These are phyloP conservation scores for Eupsilia transversa DNA, from an alignment of 2,888 invertebrate genomes.

Conservation along the genomic window DNA sequence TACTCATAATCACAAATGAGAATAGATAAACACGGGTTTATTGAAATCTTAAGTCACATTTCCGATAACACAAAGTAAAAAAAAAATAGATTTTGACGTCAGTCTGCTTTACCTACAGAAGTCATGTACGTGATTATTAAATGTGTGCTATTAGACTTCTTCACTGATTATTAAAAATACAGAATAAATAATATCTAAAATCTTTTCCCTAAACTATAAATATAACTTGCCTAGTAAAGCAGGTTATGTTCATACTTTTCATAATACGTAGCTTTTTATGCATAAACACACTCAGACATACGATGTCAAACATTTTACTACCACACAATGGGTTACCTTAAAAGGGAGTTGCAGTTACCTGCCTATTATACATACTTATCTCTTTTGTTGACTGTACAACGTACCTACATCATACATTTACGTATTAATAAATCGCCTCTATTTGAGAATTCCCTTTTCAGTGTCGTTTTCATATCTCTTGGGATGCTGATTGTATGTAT, in stretches of 20 bases:
- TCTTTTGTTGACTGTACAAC: conserved; percentile 9
- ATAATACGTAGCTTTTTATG: conserved; percentile 11
- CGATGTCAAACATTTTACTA: conserved; percentile 10
- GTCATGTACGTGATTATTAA: background rate
- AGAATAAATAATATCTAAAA: background rate
- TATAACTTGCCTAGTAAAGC: no score
- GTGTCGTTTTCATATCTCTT: conserved; percentile 20
- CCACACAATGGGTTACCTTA: conserved; percentile 4
- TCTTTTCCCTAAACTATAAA: no score
- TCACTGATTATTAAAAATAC: background rate
- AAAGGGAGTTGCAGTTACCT: conserved; percentile 15
- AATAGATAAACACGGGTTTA: background rate
- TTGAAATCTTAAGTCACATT: background rate
- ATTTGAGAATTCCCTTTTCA: conserved; percentile 43
- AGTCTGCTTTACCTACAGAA: background rate
- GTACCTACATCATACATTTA: conserved; percentile 5
- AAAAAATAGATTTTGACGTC: no score
- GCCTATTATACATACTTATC: background rate
- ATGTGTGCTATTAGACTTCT: no score
- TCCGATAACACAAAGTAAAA: background rate
- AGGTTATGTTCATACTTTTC: background rate
- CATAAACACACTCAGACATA: background rate
- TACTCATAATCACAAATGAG: background rate
- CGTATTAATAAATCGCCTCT: conserved; percentile 22
- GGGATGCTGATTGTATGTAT: conserved; percentile 46